Evolutionary conservation across 2,888 invertebrate species (phyloP), one percentile per base, ranked within the genome.

Genomic region (Agrochola macilenta): DNA sequence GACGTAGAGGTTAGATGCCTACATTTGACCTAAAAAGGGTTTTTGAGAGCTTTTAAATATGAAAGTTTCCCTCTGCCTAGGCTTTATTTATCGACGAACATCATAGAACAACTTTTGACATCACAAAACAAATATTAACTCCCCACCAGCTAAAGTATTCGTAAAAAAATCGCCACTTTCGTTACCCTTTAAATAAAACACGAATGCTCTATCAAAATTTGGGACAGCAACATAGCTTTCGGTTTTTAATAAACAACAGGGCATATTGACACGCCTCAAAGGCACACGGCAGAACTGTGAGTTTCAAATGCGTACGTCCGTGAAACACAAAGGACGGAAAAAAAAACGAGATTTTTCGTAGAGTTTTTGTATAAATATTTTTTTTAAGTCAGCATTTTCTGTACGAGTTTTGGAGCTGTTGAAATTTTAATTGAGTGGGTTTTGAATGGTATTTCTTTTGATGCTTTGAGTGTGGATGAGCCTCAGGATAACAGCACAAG

Each of bases 181-280:
- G 72, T 43, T 52, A 26, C 54, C n/a, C 11, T 68, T 74, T 82
- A 71, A 69, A 81, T 85, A 85, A 82, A 82, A 82, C 57, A 82
- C 70, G 74, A 74, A 60, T 39, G 30, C 43, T 64, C 81, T 72
- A 79, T 85, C 76, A 74, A 79, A 64, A 79, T 80, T 81, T 76
- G 49, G 58, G 63, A 79, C 64, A 52, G 70, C 52, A 52, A 54
- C 54, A 60, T 65, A 43, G 76, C 74, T 69, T n/a, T 30, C 39
- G 63, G 71, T 63, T 77, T 84, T 87, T 82, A 83, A 86, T 84
- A 88, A 87, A 89, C 82, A 83, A 82, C 70, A 58, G 65, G 64
- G 73, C 80, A 74, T 74, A 87, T 90, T 89, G 88, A 85, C 86
- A 83, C 75, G 74, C 75, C 75, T 83, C 86, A 88, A 88, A 90